Conservation (phyloP, 2,888 invertebrate species). For the Euspilapteryx auroguttella region DNA sequence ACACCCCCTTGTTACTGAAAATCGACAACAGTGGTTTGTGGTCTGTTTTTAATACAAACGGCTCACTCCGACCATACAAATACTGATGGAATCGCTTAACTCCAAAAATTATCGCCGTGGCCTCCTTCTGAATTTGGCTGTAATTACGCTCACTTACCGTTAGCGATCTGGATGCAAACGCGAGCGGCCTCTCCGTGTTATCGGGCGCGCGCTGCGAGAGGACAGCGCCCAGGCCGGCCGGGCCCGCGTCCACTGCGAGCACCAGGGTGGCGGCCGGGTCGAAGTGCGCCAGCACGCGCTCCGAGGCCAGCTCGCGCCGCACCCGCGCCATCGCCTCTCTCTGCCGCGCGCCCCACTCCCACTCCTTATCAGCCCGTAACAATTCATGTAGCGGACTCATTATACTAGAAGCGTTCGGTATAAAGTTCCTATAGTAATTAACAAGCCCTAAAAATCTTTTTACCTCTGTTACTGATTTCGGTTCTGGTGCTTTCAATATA, state of each 20-base stretch:
- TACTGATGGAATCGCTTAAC: too few species aligned
- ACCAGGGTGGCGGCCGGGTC: neutral
- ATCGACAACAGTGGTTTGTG: too few species aligned
- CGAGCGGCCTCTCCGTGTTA: neutral
- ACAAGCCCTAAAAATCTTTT: too few species aligned
- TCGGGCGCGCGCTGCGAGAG: neutral
- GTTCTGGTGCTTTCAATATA: slow-evolving; percentile 3
- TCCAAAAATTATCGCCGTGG: too few species aligned
- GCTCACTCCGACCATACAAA: neutral
- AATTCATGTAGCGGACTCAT: slow-evolving; percentile 6
- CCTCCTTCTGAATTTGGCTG: too few species aligned
- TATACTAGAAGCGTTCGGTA: slow-evolving; percentile 6
- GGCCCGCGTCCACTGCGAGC: slow-evolving; percentile 9
- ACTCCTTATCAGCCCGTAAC: slow-evolving; percentile 2
- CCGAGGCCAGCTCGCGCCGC: slow-evolving; percentile 5
- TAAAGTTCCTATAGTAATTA: too few species aligned
- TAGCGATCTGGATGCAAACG: slow-evolving; percentile 1
- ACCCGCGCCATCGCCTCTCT: slow-evolving; percentile 3
- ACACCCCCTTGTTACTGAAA: slow-evolving; percentile 2
- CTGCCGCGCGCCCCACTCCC: slow-evolving; percentile 6
- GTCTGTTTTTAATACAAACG: too few species aligned
- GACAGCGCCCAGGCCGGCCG: slow-evolving; percentile 1
- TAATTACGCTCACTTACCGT: slow-evolving; percentile 1
- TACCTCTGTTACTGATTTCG: too few species aligned
- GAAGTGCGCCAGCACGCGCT: slow-evolving; percentile 5